Base-by-base conservation (phyloP, 2,888 invertebrate genomes). In the Hirtodrosophila duncani region DNA sequence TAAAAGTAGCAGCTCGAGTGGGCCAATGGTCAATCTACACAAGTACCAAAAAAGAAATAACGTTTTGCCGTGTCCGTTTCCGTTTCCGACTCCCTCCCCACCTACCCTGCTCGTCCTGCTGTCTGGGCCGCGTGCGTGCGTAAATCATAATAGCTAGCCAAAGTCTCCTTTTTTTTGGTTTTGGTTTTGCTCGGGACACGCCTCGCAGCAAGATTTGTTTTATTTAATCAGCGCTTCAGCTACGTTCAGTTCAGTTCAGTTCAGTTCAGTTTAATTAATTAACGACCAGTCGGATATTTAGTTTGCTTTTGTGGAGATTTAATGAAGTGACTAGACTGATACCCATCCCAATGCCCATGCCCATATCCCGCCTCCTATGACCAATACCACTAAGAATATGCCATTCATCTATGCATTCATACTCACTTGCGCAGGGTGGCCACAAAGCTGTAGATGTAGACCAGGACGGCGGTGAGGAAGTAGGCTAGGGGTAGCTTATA, bases 361-460 rank as follows among this genome's bases (percentile, higher is more conserved):
- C 7, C 29, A 30, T 10, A 11, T 13, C 37, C 23, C 9, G 7
- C 9, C 20, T 33, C 9, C 14, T 21, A 13, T 10, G 16, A 1
- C 27, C 3, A 20, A 10, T 9, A 13, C 21, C 24, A 16, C 31
- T n/a, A n/a, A 10, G 3, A 6, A 16, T n/a, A 6, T 13, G n/a
- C 2, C 24, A 3, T 17, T 14, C 13, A 13, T 29, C 8, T 3
- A 13, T 29, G n/a, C n/a, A n/a, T n/a, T 26, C 24, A 45, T 69
- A 85, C 89, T 88, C 88, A 98, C 98, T 96, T 97, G 86, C 94
- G 91, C 48, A 99, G 88, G 68, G 96, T 97, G 30, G 96, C 96
- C 64, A 98, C 94, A 87, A 98, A 98, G 85, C 98, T 98, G 88
- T 97, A 97, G 70, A 94, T 93, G 84, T 98, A 97, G 29, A 97